Percentiles rank a stretch among this genome's conserved stretches.
Evolutionary conservation across 2,797 vertebrate species (phyloP).

Genomic region (Vireo griseus): DNA sequence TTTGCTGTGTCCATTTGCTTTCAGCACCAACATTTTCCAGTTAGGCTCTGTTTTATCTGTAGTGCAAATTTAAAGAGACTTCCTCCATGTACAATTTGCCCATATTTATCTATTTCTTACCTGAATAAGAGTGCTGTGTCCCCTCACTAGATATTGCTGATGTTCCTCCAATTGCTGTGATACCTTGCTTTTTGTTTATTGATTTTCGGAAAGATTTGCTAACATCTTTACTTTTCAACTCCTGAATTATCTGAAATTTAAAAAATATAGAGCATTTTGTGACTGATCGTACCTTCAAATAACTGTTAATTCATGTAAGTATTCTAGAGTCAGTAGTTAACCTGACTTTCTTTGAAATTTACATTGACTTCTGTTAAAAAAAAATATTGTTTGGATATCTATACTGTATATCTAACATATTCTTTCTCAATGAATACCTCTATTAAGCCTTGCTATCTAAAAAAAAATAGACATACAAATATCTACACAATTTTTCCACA

Average conservation of each 20-base stretch:
- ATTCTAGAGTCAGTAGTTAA: background rate
- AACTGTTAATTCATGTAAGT: background rate
- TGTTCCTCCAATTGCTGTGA: conserved; percentile 90
- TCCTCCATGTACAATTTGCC: background rate
- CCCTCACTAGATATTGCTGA: conserved; percentile 91
- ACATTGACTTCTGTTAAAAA: background rate
- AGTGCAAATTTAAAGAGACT: background rate
- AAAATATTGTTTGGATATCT: background rate
- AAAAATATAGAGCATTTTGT: background rate
- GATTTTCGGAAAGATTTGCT: conserved; percentile 89
- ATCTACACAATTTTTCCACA: background rate
- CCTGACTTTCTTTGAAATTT: background rate
- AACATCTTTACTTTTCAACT: conserved; percentile 92
- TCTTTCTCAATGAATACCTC: background rate
- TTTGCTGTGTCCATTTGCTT: background rate
- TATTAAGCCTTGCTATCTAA: background rate
- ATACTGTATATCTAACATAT: background rate
- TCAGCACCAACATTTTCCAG: background rate
- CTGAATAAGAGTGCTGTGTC: conserved; percentile 96
- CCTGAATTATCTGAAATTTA: conserved; percentile 78
- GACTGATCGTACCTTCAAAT: background rate
- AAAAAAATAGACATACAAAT: background rate
- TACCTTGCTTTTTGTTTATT: conserved; percentile 88
- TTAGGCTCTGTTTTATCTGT: background rate
- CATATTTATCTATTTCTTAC: conserved; percentile 64